These are phyloP conservation scores for Phalera bucephala DNA, from an alignment of 2,888 invertebrate species.

Conservation along the genomic window DNA sequence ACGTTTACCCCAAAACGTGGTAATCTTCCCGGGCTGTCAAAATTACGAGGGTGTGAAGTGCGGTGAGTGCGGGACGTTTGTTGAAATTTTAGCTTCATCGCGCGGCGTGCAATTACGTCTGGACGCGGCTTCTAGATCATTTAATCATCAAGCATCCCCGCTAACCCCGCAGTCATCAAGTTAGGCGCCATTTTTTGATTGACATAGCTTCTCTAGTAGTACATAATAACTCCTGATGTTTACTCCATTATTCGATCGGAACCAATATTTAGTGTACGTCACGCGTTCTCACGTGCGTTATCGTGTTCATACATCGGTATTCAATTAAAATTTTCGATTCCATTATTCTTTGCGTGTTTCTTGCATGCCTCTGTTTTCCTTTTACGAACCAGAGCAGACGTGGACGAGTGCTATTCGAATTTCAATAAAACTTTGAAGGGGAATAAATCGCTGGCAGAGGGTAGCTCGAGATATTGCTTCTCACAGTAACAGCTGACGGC, in stretches of 20 bases:
- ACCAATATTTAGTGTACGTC: conserved; percentile 11
- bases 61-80: too few species aligned
- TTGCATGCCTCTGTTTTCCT: conserved; percentile 36
- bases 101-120: too few species aligned
- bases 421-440: conserved; percentile 73
- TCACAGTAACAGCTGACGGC: conserved; percentile 54
- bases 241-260: conserved; percentile 2
- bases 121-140: too few species aligned
- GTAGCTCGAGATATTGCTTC: conserved; percentile 40
- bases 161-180: too few species aligned
- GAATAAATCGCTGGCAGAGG: conserved; percentile 57
- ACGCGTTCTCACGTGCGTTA: conserved; percentile 14
- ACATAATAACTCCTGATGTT: too few species aligned
- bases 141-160: too few species aligned
- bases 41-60: too few species aligned
- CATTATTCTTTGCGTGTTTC: conserved; percentile 11
- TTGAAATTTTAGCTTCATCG: too few species aligned
- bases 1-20: too few species aligned
- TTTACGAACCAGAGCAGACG: conserved; percentile 31
- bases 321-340: conserved; percentile 27
- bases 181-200: too few species aligned
- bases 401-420: conserved; percentile 54
- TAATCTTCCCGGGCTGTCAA: too few species aligned
- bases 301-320: conserved; percentile 7
- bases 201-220: too few species aligned